These are phyloP conservation scores for Apeltes quadracus DNA, from an alignment of 2,113 vertebrate genomes.

Conservation along the genomic window DNA sequence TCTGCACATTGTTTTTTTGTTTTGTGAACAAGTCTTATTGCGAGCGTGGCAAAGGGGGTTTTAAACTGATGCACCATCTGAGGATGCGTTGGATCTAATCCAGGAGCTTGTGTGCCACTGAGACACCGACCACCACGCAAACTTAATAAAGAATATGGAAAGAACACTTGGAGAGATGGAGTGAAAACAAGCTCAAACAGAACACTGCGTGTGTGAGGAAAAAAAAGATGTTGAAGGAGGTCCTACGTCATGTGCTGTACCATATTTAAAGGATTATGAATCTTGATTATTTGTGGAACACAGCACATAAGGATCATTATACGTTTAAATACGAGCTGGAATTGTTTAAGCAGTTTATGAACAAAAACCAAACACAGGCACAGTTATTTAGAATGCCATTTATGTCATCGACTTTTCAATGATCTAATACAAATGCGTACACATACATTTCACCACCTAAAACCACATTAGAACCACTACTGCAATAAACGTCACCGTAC, in stretches of 20 bases:
- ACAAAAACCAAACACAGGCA: constrained; percentile 32
- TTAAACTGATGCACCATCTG: not conserved
- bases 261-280: not conserved
- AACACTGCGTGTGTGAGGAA: constrained; percentile 7
- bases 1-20: not conserved
- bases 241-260: no score
- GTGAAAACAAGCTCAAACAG: constrained; percentile 7
- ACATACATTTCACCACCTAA: constrained; percentile 78
- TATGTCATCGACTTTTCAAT: constrained; percentile 77
- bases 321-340: not conserved
- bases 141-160: constrained; percentile 19
- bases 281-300: not conserved
- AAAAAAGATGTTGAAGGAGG: no score
- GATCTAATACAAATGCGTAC: constrained; percentile 81
- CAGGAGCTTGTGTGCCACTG: not conserved
- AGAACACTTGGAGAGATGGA: constrained; percentile 7
- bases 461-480: constrained; percentile 78
- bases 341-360: constrained; percentile 1
- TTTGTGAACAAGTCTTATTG: not conserved
- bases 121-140: not conserved
- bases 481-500: constrained; percentile 79
- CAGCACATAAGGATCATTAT: not conserved
- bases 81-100: not conserved
- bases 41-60: not conserved
- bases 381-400: constrained; percentile 73